A percentile compares a stretch with the other conserved stretches of the same genome.
Conservation (phyloP, 2,797 vertebrate species). For the Momotus momota region DNA sequence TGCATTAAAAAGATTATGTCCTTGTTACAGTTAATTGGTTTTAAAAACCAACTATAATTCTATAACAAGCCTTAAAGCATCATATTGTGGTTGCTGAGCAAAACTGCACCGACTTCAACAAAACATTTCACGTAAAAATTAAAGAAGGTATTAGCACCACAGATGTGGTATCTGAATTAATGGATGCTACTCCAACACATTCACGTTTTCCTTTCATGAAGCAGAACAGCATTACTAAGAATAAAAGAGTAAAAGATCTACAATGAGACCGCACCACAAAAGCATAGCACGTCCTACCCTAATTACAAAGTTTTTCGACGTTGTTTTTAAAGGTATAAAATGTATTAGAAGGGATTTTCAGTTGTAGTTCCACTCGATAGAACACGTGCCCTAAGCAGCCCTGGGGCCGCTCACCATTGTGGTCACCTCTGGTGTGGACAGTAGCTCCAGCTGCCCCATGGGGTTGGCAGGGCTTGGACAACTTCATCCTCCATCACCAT, state of each 20-base stretch:
- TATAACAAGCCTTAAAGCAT: slow-evolving; percentile 45
- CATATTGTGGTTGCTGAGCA: slow-evolving; percentile 16
- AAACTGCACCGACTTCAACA: not conserved
- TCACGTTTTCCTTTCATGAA: not conserved
- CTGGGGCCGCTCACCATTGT: not conserved
- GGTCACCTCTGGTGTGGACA: rapidly evolving
- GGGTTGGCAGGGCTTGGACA: not conserved
- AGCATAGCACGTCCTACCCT: not conserved
- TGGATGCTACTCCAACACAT: not conserved
- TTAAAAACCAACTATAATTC: slow-evolving; percentile 52
- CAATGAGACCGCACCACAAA: not conserved
- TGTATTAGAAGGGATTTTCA: not conserved
- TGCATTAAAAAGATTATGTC: slow-evolving; percentile 46
- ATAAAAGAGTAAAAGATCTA: not conserved
- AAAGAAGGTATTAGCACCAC: not conserved
- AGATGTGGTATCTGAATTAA: not conserved
- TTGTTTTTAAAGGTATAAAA: not conserved
- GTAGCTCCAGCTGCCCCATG: not conserved
- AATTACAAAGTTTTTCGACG: not conserved
- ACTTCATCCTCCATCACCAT: not conserved
- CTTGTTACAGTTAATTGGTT: slow-evolving; percentile 57
- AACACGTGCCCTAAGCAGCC: not conserved
- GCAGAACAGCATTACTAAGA: not conserved
- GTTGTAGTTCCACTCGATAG: not conserved
- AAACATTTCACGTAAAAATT: not conserved